phyloP scores from a whole-genome alignment of 2,797 vertebrate species.

The Heliangelus exortis region DNA sequence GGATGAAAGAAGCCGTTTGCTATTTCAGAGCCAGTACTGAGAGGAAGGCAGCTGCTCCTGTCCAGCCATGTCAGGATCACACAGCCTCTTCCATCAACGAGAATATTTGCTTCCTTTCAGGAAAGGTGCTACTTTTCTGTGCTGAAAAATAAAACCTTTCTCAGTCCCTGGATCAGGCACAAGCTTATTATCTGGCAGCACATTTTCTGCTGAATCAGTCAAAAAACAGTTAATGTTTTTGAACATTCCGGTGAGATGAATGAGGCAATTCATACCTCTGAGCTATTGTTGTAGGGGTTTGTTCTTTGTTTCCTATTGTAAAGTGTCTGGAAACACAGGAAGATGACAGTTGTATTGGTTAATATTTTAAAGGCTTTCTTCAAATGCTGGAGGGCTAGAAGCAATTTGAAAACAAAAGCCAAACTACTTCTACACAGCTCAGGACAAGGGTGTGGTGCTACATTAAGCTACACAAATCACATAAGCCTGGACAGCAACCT shows the following conservation, averaged over 20 bases:
- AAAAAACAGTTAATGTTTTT: slow-evolving; percentile 72
- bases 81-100: slow-evolving; percentile 28
- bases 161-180: neutral
- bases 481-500: neutral
- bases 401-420: slow-evolving; percentile 20
- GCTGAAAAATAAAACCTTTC: slow-evolving; percentile 32
- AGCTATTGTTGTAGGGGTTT: slow-evolving; percentile 65
- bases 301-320: slow-evolving; percentile 72
- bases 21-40: neutral
- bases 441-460: slow-evolving; percentile 31
- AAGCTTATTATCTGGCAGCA: neutral
- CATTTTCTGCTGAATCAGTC: slow-evolving; percentile 67
- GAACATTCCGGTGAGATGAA: slow-evolving; percentile 67
- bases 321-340: slow-evolving; percentile 72
- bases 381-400: slow-evolving; percentile 1
- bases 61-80: neutral
- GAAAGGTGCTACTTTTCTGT: slow-evolving; percentile 20
- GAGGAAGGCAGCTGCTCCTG: neutral
- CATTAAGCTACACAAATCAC: neutral
- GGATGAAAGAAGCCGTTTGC: neutral
- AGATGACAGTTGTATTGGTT: slow-evolving; percentile 59
- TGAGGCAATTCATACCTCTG: slow-evolving; percentile 72
- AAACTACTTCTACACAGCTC: neutral
- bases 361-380: slow-evolving; percentile 65
- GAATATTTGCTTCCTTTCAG: slow-evolving; percentile 53